phyloP scores from a whole-genome alignment of 2,888 invertebrate species.

The Chironomus riparius region DNA sequence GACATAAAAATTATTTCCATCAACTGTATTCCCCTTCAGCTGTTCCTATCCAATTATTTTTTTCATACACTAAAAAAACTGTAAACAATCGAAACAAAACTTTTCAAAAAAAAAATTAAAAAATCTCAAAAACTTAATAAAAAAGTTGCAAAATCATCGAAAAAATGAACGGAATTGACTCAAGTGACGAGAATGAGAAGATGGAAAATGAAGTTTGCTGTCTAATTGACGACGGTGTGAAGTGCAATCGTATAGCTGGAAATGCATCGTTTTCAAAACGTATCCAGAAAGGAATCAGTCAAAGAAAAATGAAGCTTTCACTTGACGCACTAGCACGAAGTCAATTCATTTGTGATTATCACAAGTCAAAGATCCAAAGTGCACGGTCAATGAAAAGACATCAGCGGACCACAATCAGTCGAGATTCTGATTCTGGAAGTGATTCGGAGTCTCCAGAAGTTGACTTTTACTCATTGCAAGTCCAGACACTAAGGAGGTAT shows the following conservation, averaged over 20 bases:
- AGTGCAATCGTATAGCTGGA: slow-evolving; percentile 80
- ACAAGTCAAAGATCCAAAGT: slow-evolving; percentile 91
- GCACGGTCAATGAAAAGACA: slow-evolving; percentile 78
- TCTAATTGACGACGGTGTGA: slow-evolving; percentile 77
- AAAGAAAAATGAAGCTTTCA: slow-evolving; percentile 78
- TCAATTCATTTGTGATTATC: slow-evolving; percentile 81
- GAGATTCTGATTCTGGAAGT: slow-evolving; percentile 51
- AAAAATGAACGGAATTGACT: not conserved
- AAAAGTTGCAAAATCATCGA: not conserved
- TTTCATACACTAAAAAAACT: too few relatives aligned
- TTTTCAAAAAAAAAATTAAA: not conserved
- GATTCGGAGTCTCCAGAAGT: slow-evolving; percentile 67
- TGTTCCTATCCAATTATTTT: not conserved
- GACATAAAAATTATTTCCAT: too few relatives aligned
- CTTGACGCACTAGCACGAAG: slow-evolving; percentile 55
- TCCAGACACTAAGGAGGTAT: slow-evolving; percentile 87
- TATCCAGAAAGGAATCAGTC: slow-evolving; percentile 90
- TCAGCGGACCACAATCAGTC: slow-evolving; percentile 43
- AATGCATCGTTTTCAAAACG: slow-evolving; percentile 95
- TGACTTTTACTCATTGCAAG: slow-evolving; percentile 86
- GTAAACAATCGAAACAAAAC: not conserved
- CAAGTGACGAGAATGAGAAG: slow-evolving; percentile 24
- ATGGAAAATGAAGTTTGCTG: slow-evolving; percentile 80
- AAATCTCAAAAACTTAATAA: not conserved
- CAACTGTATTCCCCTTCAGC: too few relatives aligned